Percentiles rank a stretch among this genome's conserved stretches.
These are phyloP conservation scores for Microtus ochrogaster DNA, from an alignment of 2,113 vertebrate genomes.

Conservation along the genomic window DNA sequence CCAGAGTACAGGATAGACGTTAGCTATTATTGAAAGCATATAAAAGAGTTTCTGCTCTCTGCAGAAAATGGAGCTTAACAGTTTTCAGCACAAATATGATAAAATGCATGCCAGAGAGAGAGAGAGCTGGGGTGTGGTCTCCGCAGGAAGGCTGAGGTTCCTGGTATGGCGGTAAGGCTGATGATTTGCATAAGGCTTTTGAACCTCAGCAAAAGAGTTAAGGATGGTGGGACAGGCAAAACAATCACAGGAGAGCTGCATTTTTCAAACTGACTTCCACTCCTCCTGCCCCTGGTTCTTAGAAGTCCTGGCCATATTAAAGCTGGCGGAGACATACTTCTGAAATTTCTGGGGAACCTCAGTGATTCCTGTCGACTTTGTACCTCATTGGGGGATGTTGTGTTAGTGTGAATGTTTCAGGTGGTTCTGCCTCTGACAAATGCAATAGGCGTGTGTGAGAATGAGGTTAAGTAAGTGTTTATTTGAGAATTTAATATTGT, in stretches of 20 bases:
- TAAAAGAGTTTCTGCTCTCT: constrained; percentile 71
- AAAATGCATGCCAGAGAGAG: constrained; percentile 73
- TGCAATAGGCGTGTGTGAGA: constrained; percentile 51
- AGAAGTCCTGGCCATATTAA: neutral
- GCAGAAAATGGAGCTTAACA: constrained; percentile 78
- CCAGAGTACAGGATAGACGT: constrained; percentile 75
- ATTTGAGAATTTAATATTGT: constrained; percentile 70
- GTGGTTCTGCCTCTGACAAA: constrained; percentile 74
- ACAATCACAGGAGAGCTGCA: constrained; percentile 42
- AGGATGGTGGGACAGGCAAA: constrained; percentile 50
- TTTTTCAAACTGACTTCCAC: constrained; percentile 21
- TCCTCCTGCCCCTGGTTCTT: constrained; percentile 17
- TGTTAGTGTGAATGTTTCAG: constrained; percentile 51
- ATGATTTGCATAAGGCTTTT: constrained; percentile 64
- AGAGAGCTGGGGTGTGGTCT: constrained; percentile 61
- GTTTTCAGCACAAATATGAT: constrained; percentile 83
- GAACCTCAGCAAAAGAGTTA: constrained; percentile 71
- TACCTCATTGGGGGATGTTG: neutral
- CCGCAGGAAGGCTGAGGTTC: constrained; percentile 68
- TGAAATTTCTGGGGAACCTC: constrained; percentile 27
- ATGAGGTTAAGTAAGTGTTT: constrained; percentile 78
- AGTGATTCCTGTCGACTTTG: neutral
- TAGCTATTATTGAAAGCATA: constrained; percentile 74
- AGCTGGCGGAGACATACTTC: neutral
- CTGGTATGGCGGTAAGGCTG: constrained; percentile 51